Evolutionary conservation across 1,140 invertebrate species (phyloP).

Genomic region (Neomicropteryx cornuta): DNA sequence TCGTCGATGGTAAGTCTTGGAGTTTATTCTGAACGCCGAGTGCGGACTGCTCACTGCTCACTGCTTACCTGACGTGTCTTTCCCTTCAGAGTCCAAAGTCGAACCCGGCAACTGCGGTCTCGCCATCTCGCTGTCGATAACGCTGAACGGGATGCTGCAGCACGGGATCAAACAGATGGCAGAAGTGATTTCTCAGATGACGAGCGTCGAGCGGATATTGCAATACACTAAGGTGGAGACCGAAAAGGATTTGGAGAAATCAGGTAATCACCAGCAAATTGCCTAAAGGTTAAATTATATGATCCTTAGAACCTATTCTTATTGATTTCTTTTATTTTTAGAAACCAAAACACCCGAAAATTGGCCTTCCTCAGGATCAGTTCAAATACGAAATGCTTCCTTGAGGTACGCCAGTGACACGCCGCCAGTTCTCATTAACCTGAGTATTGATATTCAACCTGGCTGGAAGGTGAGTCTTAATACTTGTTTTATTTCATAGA

Average conservation of each 20-base stretch:
- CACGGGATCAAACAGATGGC: slow-evolving; percentile 73
- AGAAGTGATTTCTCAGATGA: slow-evolving; percentile 77
- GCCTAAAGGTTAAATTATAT: too few relatives aligned
- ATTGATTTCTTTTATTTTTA: slow-evolving; percentile 8
- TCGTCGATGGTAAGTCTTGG: slow-evolving; percentile 28
- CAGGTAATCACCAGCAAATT: too few relatives aligned
- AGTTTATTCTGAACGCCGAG: background rate
- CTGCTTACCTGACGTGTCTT: background rate
- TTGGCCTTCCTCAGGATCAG: slow-evolving; percentile 49
- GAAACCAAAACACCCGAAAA: slow-evolving; percentile 25
- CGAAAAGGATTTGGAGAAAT: slow-evolving; percentile 53
- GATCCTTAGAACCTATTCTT: too few relatives aligned
- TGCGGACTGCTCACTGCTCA: background rate
- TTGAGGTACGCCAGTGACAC: slow-evolving; percentile 42
- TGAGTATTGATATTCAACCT: slow-evolving; percentile 34
- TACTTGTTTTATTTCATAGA: background rate
- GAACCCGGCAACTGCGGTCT: slow-evolving; percentile 56
- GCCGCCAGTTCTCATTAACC: slow-evolving; percentile 45
- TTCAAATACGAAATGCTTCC: slow-evolving; percentile 43
- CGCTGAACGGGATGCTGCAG: slow-evolving; percentile 76
- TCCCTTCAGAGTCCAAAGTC: slow-evolving; percentile 11
- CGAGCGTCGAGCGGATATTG: slow-evolving; percentile 69
- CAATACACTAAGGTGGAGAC: slow-evolving; percentile 64
- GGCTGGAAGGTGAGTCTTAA: slow-evolving; percentile 13
- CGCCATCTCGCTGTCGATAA: slow-evolving; percentile 72